phyloP scores from a whole-genome alignment of 2,113 vertebrate genomes.

The Junco hyemalis region DNA sequence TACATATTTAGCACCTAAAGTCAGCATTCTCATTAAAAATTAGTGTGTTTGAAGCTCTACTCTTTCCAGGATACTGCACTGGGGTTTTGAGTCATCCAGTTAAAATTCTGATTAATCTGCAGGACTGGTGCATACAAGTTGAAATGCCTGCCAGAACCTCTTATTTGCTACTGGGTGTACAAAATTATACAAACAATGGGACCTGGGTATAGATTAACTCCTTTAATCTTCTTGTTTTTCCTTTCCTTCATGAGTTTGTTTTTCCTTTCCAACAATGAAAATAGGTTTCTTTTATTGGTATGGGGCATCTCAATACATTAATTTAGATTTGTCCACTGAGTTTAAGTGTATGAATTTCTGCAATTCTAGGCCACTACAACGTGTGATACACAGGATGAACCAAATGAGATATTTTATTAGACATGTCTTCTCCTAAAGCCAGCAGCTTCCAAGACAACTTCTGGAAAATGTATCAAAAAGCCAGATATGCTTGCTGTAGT shows the following conservation, averaged over 20 bases:
- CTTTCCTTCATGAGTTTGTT: neutral
- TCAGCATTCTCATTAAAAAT: neutral
- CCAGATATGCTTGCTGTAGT: neutral
- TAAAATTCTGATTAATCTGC: neutral
- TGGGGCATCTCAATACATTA: neutral
- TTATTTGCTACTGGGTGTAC: neutral
- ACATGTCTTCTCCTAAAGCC: neutral
- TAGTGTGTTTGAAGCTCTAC: neutral
- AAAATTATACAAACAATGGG: neutral
- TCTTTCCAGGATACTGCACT: neutral
- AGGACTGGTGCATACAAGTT: neutral
- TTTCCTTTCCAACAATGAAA: neutral
- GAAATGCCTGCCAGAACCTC: neutral
- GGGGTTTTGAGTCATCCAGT: neutral
- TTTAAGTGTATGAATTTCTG: neutral
- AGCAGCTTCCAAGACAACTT: neutral
- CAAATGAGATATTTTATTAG: neutral
- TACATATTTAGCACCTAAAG: neutral
- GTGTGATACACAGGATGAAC: neutral
- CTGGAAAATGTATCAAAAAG: neutral
- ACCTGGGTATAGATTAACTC: neutral
- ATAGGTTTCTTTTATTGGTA: neutral
- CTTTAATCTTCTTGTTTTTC: neutral
- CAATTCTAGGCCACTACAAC: neutral
- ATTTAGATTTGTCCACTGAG: neutral